Base-by-base conservation (phyloP, 2,888 invertebrate genomes). In the Stegana nigrithorax region DNA sequence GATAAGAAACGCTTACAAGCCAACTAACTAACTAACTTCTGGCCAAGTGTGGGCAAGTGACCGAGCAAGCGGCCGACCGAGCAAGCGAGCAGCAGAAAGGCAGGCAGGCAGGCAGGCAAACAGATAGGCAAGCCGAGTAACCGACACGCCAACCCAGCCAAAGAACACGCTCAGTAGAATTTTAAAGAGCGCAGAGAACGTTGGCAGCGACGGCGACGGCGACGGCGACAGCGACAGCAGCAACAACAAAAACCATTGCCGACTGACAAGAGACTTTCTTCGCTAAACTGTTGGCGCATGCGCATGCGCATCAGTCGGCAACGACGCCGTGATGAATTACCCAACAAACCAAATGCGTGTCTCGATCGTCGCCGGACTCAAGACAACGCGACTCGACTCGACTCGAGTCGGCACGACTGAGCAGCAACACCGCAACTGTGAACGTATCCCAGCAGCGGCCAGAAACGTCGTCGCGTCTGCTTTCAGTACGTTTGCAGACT, bases 401-500 rank as follows among this genome's bases (percentile, higher is more conserved):
- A 69, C 69, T 56, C 65, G 47, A 72, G 66, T 66, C 63, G 65
- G 47, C 25, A 56, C 60, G 19, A n/a, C n/a, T n/a, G n/a, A n/a
- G n/a, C n/a, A n/a, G n/a, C n/a, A n/a, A n/a, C n/a, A n/a, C n/a
- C n/a, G n/a, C n/a, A n/a, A n/a, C n/a, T n/a, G n/a, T n/a, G n/a
- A n/a, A n/a, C n/a, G n/a, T n/a, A n/a, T n/a, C n/a, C n/a, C 55
- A 56, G 62, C 62, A 53, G 44, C 59, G 61, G 27, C 62, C n/a
- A 62, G 57, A 32, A 23, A 45, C 59, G 56, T 42, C n/a, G n/a
- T n/a, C n/a, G n/a, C n/a, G n/a, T 42, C 19, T 67, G 66, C 69
- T 74, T 72, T 80, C 78, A 78, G 78, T 81, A 67, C 71, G 67
- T 68, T 71, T 74, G 78, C 79, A 81, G 81, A 78, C 76, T 74